Evolutionary conservation across 2,888 invertebrate genomes (phyloP), one percentile per base, ranked within the genome.

Genomic region (Lycia hirtaria): DNA sequence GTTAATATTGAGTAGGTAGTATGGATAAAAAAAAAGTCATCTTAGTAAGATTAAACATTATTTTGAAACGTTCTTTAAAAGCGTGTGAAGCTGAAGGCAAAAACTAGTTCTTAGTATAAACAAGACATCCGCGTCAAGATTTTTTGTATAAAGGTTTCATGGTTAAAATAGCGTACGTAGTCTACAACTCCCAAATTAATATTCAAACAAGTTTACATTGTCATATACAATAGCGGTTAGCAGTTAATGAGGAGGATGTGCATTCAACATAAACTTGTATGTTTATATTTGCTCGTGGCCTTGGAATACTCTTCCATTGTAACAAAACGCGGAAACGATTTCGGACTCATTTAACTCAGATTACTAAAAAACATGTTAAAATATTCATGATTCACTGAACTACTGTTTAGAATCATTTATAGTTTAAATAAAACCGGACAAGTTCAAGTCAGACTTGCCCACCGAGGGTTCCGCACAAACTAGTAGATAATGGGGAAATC

Each of bases 221-320:
- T 67, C 65, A 60, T 43, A 60, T 45, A 62, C 30, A 47, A 26
- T 65, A 64, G 59, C 45, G 22, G 51, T 66, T 61, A 63, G 61
- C 60, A 62, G 67, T 69, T 71, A 68, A 69, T 70, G 57, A 67
- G 60, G 66, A 71, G 69, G 71, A 75, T 73, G 69, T 68, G 70
- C 72, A 72, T 67, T 66, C 51, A 71, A 69, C 65, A 73, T 71
- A 74, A 74, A 76, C 61, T 67, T 32, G 53, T 49, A 56, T 58
- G 59, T 38, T 64, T 56, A 48, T 33, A 56, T 57, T 58, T 58
- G 43, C 62, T 41, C 28, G 41, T 62, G 71, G 66, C 76, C 76
- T 76, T 78, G 72, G 55, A 56, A 52, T 48, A 30, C 24, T 15
- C 7, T 19, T 1, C 12, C 10, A 12, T 12, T 14, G n/a, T 19